Base-by-base conservation (phyloP, 1,140 invertebrate genomes). In the Pseudomyrmex concolor region DNA sequence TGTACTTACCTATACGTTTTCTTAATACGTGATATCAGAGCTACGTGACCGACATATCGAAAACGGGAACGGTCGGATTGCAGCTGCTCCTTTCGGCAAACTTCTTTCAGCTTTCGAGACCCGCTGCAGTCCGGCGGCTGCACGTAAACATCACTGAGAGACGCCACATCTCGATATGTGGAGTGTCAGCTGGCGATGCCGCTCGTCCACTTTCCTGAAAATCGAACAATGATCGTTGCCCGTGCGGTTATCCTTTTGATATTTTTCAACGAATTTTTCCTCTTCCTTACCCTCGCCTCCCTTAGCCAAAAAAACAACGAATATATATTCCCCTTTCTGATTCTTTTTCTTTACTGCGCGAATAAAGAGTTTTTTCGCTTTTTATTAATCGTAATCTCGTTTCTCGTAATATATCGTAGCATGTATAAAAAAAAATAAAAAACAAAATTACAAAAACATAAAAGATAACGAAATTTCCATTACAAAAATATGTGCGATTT, bases 1-100 rank as follows among this genome's bases (percentile, higher is more conserved):
- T 71, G 78, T 71, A 17, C 70, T 72, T 72, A 17, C 70, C 62
- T 72, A 74, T 82, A 82, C 57, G 67, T 74, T 34, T 34, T 82
- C 70, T 57, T 74, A 64, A 82, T 82, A 82, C 70, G 78, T 74
- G 78, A 82, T 62, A 63, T 72, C 78, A 74, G 63, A 59, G 17
- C 25, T 73, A 82, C 78, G 70, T 82, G 78, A 74, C 60, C 78
- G 48, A 82, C 78, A 74, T 34, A 34, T 74, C 10, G 70, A 12
- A 25, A 81, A 12, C 48, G 22, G 66, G 34, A 34, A 77, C 45
- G 22, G 76, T 59, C 19, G 76, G 54, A 78, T 70, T 71, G 76
- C 76, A 71, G 66, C 76, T 80, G 66, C 43, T 80, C 43, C 43
- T 80, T 80, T 71, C 66, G 54, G 8, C 67, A 50, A 71, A 80